Conservation (phyloP, 1,140 invertebrate genomes). For the Calephelis nemesis region DNA sequence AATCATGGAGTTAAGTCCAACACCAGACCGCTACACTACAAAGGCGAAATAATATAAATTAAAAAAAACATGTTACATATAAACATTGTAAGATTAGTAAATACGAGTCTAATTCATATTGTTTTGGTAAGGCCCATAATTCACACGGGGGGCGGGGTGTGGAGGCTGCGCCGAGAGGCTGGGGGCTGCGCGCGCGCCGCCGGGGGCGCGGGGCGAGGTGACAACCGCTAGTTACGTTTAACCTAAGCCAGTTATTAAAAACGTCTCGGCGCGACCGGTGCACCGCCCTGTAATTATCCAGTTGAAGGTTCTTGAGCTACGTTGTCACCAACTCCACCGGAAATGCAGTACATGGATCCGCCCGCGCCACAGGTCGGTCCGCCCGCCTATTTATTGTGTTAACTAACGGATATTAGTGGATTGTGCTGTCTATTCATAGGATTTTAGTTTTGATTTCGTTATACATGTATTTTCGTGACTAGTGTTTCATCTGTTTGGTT, state of each 20-base stretch:
- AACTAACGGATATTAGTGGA: constrained; percentile 11
- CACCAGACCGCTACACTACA: no score
- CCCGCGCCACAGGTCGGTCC: constrained; percentile 72
- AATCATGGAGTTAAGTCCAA: no score
- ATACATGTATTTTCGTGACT: no score
- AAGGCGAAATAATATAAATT: no score
- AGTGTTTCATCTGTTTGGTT: no score
- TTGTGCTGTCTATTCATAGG: not conserved
- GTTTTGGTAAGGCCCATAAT: constrained; percentile 53
- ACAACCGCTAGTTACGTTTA: constrained; percentile 78
- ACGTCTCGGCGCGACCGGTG: constrained; percentile 78
- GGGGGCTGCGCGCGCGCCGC: constrained; percentile 41
- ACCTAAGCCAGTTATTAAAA: constrained; percentile 80
- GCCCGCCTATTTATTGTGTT: constrained; percentile 46
- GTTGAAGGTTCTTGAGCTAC: constrained; percentile 66
- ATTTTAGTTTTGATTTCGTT: not conserved
- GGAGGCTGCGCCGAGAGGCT: constrained; percentile 46
- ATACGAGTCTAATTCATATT: not conserved
- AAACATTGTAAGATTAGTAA: not conserved
- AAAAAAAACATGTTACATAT: not conserved
- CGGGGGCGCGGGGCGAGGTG: constrained; percentile 62
- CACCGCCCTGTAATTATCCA: constrained; percentile 79
- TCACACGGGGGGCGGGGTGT: constrained; percentile 64
- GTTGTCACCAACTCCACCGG: constrained; percentile 68
- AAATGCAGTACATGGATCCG: constrained; percentile 75